Evolutionary conservation across 2,888 invertebrate species (phyloP).

Genomic region (Orthosia cruda): DNA sequence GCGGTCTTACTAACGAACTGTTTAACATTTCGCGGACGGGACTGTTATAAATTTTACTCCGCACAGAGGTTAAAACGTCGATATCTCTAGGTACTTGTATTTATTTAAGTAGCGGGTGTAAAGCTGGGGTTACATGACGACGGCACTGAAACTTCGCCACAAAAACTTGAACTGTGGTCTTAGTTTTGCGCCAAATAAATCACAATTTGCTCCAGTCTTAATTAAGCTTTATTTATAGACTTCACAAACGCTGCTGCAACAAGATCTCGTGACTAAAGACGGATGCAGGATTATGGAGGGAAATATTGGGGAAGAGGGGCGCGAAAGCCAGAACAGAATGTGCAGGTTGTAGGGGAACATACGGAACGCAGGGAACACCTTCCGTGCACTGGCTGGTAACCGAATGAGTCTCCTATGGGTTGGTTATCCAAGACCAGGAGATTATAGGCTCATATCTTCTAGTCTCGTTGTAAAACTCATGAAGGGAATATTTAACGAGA

Average conservation of each 20-base stretch:
- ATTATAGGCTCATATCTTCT: no score
- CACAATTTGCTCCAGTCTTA: background rate
- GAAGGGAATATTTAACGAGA: no score
- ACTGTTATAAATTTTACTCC: constrained; percentile 77
- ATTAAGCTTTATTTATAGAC: no score
- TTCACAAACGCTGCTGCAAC: background rate
- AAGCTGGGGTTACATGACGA: constrained; percentile 31
- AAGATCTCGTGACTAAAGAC: background rate
- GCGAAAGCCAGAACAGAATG: background rate
- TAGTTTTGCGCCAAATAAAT: background rate
- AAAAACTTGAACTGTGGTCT: background rate
- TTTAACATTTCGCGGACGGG: constrained; percentile 79
- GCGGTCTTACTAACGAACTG: constrained; percentile 78
- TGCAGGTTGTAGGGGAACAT: no score
- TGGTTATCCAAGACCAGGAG: no score
- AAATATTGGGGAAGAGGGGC: background rate
- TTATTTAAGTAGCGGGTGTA: constrained; percentile 40
- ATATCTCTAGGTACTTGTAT: constrained; percentile 54
- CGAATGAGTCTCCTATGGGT: no score
- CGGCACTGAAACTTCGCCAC: no score
- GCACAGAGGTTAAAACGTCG: constrained; percentile 74
- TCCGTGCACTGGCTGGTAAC: no score
- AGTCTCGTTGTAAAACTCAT: no score
- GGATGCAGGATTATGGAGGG: background rate
- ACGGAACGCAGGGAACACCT: no score